Base-by-base conservation (phyloP, 2,113 vertebrate species). In the Hipposideros armiger region DNA sequence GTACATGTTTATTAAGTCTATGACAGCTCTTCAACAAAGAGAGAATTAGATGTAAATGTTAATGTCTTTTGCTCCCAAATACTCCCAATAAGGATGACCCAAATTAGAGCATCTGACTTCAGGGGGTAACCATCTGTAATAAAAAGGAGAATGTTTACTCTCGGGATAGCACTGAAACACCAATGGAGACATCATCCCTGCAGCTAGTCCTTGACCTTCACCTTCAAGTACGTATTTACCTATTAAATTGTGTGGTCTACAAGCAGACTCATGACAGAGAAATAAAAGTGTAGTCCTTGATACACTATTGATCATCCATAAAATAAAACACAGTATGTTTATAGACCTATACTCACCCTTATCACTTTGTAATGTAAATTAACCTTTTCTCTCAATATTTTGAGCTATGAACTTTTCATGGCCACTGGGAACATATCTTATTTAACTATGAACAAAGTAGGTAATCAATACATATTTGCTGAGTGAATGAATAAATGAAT, bases 1-100 rank as follows among this genome's bases (percentile, higher is more conserved):
- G 66, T 16, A 69, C 88, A 72, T 95, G 91, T 96, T 97, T 97
- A 92, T 93, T 91, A 96, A 96, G 69, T 32, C 72, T 80, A 20
- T 70, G 91, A 58, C 91, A 85, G 60, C 83, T 96, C 20, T 80
- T 91, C 93, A 91, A 96, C 93, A 94, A 94, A 97, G 54, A 92
- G 22, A 90, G 74, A 95, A 96, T 89, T 77, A 42, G 74, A 92
- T 72, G 76, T 84, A 87, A 90, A 95, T 73, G 94, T 52, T 96
- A 83, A 95, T 93, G 69, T n/a, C 86, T 89, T 87, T 87, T 84
- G 69, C 19, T 95, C 69, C 64, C 70, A 94, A 94, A 94, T 90
- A 67, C 52, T 97, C 93, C 82, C 93, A 95, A 54, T 60, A 66
- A 92, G 32, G 73, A 40, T 97, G 95, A 96, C 89, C 93, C 91